Percentiles rank a stretch among this genome's conserved stretches.
These are phyloP conservation scores for Acipenser oxyrinchus DNA, from an alignment of 2,797 vertebrate genomes.

Conservation along the genomic window DNA sequence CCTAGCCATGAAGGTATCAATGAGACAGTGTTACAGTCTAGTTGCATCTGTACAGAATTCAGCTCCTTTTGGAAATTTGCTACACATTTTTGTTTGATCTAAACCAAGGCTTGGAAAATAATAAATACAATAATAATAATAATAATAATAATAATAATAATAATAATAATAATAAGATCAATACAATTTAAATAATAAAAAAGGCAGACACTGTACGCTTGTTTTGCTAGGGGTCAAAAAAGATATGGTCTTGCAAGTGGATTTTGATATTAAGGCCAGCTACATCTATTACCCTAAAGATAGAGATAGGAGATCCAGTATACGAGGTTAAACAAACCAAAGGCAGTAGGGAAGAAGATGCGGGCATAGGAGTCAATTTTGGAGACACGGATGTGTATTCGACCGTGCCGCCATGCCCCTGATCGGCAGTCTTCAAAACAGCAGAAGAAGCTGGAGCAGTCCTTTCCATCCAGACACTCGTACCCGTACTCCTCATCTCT, in stretches of 20 bases:
- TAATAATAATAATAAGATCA: conserved; percentile 13
- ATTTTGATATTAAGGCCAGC: conserved; percentile 21
- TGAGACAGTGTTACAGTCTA: conserved; percentile 1
- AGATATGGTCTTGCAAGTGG: conserved; percentile 37
- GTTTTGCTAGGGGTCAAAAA: conserved; percentile 27
- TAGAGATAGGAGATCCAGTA: conserved; percentile 98
- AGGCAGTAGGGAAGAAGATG: conserved; percentile 96
- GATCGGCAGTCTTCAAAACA: conserved; percentile 98
- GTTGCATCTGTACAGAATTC: conserved; percentile 5
- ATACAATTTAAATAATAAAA: conserved; percentile 1
- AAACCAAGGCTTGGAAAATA: conserved; percentile 20
- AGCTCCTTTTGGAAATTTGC: conserved; percentile 44
- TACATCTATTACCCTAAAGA: conserved; percentile 59
- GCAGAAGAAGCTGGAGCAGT: conserved; percentile 99
- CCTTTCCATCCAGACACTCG: conserved; percentile 95
- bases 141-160: conserved; percentile 18
- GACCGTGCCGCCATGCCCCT: conserved; percentile 91
- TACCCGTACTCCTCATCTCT: conserved; percentile 96
- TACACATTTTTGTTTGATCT: conserved; percentile 54
- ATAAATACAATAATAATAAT: conserved; percentile 17
- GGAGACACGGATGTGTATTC: conserved; percentile 91
- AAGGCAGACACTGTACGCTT: conserved; percentile 31
- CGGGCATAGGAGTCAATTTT: conserved; percentile 98
- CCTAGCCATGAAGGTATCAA: not conserved
- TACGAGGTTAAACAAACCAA: conserved; percentile 93